Conservation (phyloP, 2,888 invertebrate genomes). For the Ariolimax columbianus region DNA sequence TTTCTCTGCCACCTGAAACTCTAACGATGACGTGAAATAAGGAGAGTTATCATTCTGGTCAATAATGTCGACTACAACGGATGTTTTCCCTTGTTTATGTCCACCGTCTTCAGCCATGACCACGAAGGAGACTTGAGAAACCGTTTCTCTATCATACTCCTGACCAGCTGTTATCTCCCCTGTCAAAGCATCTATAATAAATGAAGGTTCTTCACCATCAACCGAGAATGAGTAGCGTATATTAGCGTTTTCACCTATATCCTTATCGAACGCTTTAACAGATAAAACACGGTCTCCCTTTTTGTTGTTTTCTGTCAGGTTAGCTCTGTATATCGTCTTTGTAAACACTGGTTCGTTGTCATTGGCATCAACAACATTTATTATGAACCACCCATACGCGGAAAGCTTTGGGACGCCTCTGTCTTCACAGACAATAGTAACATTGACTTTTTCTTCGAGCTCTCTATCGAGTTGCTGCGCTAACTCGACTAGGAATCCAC, state of each 20-base stretch:
- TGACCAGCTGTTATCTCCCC: slow-evolving; percentile 66
- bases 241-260: slow-evolving; percentile 64
- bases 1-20: slow-evolving; percentile 64
- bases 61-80: slow-evolving; percentile 62
- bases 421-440: slow-evolving; percentile 71
- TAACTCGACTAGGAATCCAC: slow-evolving; percentile 64
- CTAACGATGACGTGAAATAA: slow-evolving; percentile 57
- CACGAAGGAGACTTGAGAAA: slow-evolving; percentile 60
- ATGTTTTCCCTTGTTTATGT: slow-evolving; percentile 59
- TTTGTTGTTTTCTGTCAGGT: slow-evolving; percentile 70
- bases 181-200: slow-evolving; percentile 63
- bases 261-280: slow-evolving; percentile 70
- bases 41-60: slow-evolving; percentile 71
- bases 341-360: slow-evolving; percentile 73
- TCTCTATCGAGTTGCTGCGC: slow-evolving; percentile 69
- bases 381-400: slow-evolving; percentile 61
- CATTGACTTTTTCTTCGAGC: slow-evolving; percentile 60
- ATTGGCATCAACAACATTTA: slow-evolving; percentile 72
- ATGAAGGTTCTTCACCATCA: slow-evolving; percentile 56
- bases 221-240: slow-evolving; percentile 62
- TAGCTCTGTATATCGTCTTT: slow-evolving; percentile 60
- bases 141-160: slow-evolving; percentile 66
- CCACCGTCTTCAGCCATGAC: slow-evolving; percentile 68
- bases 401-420: slow-evolving; percentile 64
- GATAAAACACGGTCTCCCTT: slow-evolving; percentile 63